phyloP scores from a whole-genome alignment of 2,888 invertebrate genomes.

The Rhagonycha lutea region DNA sequence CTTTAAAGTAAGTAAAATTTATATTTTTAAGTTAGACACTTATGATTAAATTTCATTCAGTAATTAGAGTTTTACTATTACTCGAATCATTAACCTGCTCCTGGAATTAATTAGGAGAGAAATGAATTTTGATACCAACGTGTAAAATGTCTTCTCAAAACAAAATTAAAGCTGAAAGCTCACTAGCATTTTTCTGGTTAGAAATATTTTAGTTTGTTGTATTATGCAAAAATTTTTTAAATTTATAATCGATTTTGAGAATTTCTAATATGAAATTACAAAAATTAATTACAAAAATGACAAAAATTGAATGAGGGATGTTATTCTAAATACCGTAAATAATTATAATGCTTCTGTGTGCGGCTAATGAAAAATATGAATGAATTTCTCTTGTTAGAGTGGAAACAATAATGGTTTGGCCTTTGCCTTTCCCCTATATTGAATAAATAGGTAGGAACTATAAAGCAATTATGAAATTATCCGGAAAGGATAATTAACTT shows the following conservation, averaged over 20 bases:
- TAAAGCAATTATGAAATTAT: neutral
- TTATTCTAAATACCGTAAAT: neutral
- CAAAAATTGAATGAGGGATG: neutral
- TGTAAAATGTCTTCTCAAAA: neutral
- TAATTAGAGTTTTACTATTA: neutral
- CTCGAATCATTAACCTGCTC: neutral
- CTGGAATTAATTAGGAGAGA: neutral
- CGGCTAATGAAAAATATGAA: neutral
- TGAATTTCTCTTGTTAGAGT: neutral
- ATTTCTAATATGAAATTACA: neutral
- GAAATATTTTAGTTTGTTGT: too few relatives aligned
- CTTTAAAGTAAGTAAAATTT: neutral
- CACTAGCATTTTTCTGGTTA: neutral
- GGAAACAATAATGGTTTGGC: neutral
- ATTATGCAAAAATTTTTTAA: neutral
- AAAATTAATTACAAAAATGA: neutral
- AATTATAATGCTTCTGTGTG: neutral
- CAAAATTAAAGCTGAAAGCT: neutral
- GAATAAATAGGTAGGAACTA: neutral
- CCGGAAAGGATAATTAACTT: neutral
- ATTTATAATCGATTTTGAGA: neutral
- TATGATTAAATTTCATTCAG: neutral
- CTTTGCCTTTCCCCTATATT: neutral
- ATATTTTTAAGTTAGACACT: neutral
- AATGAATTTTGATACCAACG: neutral